A percentile compares a stretch with the other conserved stretches of the same genome.
Evolutionary conservation across 1,140 invertebrate species (phyloP).

Genomic region (Wiebesia pumilae): DNA sequence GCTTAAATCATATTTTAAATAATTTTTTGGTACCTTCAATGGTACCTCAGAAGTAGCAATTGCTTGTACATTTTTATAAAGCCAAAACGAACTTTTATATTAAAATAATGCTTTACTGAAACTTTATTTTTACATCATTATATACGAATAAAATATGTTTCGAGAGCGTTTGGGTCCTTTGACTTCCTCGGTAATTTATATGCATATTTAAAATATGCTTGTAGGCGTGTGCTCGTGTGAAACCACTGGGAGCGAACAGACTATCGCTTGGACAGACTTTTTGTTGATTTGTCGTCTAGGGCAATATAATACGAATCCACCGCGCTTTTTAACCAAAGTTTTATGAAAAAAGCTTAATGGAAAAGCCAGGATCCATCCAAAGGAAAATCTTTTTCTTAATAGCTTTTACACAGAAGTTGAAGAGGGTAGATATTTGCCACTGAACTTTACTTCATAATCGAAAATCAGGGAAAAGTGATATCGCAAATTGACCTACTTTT

Average conservation of each 20-base stretch:
- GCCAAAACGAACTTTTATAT: no score
- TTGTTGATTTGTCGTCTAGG: not conserved
- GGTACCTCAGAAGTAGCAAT: no score
- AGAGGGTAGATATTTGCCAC: not conserved
- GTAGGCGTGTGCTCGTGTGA: no score
- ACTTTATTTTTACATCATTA: no score
- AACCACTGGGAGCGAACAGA: not conserved
- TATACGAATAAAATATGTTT: no score
- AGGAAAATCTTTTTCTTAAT: constrained; percentile 17
- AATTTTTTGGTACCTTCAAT: no score
- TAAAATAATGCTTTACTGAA: no score
- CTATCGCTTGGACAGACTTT: not conserved
- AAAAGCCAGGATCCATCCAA: not conserved
- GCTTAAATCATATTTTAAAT: no score
- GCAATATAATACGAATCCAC: not conserved
- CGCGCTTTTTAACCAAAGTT: constrained; percentile 4
- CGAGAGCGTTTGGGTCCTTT: no score
- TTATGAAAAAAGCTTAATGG: constrained; percentile 2
- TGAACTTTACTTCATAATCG: constrained; percentile 3
- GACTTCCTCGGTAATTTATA: no score
- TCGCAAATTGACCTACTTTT: not conserved
- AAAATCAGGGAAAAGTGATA: constrained; percentile 5
- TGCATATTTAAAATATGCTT: no score
- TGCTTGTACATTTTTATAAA: no score
- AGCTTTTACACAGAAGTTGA: not conserved